phyloP scores from a whole-genome alignment of 2,888 invertebrate genomes.

The Drosophila mettleri region DNA sequence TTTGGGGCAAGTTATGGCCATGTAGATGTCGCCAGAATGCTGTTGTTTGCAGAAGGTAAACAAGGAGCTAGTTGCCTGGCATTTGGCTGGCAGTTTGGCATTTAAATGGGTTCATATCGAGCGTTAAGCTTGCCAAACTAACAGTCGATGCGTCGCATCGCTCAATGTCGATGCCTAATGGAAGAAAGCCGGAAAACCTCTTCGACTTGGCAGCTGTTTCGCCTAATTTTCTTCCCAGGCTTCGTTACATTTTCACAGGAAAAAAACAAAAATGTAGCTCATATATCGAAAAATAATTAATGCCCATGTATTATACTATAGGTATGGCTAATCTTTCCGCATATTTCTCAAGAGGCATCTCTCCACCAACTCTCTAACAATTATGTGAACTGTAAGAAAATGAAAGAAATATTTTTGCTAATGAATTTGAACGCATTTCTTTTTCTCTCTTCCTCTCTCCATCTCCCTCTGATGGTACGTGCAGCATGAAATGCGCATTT shows the following conservation, averaged over 20 bases:
- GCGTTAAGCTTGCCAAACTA: slow-evolving; percentile 35
- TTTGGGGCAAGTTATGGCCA: slow-evolving; percentile 54
- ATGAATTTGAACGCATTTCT: slow-evolving; percentile 67
- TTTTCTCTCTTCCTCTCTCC: neutral
- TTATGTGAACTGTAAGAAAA: slow-evolving; percentile 71
- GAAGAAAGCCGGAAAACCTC: slow-evolving; percentile 10
- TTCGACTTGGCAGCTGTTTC: slow-evolving; percentile 6
- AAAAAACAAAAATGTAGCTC: neutral
- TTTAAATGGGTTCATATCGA: slow-evolving; percentile 61
- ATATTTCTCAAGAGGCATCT: slow-evolving; percentile 55
- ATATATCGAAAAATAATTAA: slow-evolving; percentile 66
- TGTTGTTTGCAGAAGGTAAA: slow-evolving; percentile 47
- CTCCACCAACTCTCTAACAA: slow-evolving; percentile 31
- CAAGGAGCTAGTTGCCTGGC: slow-evolving; percentile 37
- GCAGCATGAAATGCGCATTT: slow-evolving; percentile 71
- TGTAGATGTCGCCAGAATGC: slow-evolving; percentile 59
- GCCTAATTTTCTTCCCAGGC: slow-evolving; percentile 1
- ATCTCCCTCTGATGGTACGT: slow-evolving; percentile 47
- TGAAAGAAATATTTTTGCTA: slow-evolving; percentile 69
- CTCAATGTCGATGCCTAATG: slow-evolving; percentile 35
- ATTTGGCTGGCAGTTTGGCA: slow-evolving; percentile 49
- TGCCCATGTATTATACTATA: slow-evolving; percentile 47
- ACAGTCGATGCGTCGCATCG: slow-evolving; percentile 32
- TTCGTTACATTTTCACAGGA: slow-evolving; percentile 7
- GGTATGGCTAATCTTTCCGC: slow-evolving; percentile 53